Conservation (phyloP, 2,797 vertebrate species). For the Loris lydekkerianus region DNA sequence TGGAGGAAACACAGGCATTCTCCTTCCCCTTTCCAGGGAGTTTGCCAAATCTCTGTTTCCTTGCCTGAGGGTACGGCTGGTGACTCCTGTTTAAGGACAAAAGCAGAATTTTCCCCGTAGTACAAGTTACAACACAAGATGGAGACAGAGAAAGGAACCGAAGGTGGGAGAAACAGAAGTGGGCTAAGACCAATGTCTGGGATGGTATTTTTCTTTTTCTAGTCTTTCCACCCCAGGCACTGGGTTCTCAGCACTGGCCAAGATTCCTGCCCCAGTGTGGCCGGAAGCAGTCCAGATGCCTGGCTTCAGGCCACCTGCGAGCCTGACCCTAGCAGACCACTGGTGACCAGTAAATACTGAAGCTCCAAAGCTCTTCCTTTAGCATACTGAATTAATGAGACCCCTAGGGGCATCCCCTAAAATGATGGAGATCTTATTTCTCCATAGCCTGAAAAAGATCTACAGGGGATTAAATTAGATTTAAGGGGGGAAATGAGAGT, state of each 20-base stretch:
- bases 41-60: slow-evolving; percentile 30
- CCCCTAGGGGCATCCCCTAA: background rate
- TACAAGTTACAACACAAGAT: background rate
- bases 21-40: background rate
- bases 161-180: background rate
- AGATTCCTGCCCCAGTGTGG: background rate
- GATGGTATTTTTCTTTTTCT: background rate
- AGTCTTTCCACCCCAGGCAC: background rate
- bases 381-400: background rate
- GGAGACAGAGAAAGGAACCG: background rate
- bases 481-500: background rate
- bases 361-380: background rate
- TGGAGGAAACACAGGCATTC: slow-evolving; percentile 1
- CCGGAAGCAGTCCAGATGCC: background rate
- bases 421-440: slow-evolving; percentile 12
- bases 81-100: slow-evolving; percentile 44
- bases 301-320: background rate
- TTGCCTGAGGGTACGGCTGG: background rate
- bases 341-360: background rate
- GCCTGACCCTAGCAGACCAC: background rate
- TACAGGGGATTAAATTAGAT: background rate
- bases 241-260: background rate
- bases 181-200: background rate
- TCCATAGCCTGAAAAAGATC: background rate
- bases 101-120: slow-evolving; percentile 29